phyloP scores from a whole-genome alignment of 2,888 invertebrate species.

The Protophormia terraenovae region DNA sequence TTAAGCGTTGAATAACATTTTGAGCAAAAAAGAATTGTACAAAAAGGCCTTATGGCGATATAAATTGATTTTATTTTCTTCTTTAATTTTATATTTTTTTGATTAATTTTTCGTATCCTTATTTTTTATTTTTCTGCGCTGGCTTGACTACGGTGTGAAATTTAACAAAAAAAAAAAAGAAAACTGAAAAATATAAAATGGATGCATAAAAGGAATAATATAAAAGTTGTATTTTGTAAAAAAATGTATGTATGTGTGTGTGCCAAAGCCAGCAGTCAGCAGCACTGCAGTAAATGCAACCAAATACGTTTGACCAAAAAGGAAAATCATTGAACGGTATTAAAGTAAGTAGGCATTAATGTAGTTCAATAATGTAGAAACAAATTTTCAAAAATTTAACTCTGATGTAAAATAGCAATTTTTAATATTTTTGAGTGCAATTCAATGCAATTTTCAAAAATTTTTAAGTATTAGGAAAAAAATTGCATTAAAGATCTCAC shows the following conservation, averaged over 20 bases:
- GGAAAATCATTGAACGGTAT: slow-evolving; percentile 47
- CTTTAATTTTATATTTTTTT: slow-evolving; percentile 76
- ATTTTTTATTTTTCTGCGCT: background rate
- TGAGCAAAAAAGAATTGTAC: background rate
- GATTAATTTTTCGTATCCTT: slow-evolving; percentile 72
- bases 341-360: slow-evolving; percentile 46
- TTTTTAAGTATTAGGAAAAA: too few species aligned
- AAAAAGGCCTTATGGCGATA: slow-evolving; percentile 64
- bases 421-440: too few species aligned
- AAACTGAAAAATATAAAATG: slow-evolving; percentile 17
- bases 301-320: slow-evolving; percentile 53
- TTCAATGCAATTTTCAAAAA: too few species aligned
- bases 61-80: slow-evolving; percentile 69
- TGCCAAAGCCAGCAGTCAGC: slow-evolving; percentile 4
- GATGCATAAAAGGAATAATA: slow-evolving; percentile 60
- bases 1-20: slow-evolving; percentile 6
- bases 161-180: background rate
- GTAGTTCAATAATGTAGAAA: background rate
- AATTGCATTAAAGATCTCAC: too few species aligned
- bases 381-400: too few species aligned
- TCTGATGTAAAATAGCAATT: too few species aligned
- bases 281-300: slow-evolving; percentile 61
- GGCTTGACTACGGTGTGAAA: slow-evolving; percentile 55
- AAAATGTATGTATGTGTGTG: background rate
- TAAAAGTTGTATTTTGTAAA: slow-evolving; percentile 52